These are phyloP conservation scores for Plebejus argus DNA, from an alignment of 2,888 invertebrate species.

Conservation along the genomic window DNA sequence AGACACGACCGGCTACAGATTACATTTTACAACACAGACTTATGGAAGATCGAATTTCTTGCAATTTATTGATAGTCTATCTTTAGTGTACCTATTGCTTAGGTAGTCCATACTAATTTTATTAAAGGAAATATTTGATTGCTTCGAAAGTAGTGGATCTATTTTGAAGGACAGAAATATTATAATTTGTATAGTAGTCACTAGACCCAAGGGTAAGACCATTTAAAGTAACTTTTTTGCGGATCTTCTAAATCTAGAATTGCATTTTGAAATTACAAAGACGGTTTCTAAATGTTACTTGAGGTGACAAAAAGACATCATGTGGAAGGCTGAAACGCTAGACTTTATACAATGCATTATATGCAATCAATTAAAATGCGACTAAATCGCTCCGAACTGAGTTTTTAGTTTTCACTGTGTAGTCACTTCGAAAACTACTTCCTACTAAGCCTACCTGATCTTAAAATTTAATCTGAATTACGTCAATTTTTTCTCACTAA, in stretches of 20 bases:
- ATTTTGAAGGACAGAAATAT: neutral
- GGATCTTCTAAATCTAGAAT: neutral
- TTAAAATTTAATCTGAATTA: too few species aligned
- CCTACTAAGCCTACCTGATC: too few species aligned
- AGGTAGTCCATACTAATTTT: neutral
- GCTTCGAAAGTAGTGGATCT: neutral
- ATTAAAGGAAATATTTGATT: neutral
- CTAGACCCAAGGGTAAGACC: neutral
- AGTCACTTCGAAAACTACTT: too few species aligned
- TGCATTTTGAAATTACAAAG: neutral
- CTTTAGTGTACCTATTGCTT: neutral
- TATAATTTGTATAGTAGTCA: neutral
- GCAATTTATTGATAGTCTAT: neutral
- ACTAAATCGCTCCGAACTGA: too few species aligned
- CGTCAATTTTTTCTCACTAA: too few species aligned
- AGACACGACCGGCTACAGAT: neutral
- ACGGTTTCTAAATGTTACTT: neutral
- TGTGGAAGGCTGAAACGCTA: too few species aligned
- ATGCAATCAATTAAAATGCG: too few species aligned
- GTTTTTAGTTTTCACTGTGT: too few species aligned
- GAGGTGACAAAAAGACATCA: neutral
- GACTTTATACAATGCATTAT: too few species aligned
- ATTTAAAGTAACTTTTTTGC: neutral
- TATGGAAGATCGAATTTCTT: slow-evolving; percentile 11
- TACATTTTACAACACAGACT: neutral